phyloP scores from a whole-genome alignment of 2,888 invertebrate species.

The Hypselothyrea guttata region DNA sequence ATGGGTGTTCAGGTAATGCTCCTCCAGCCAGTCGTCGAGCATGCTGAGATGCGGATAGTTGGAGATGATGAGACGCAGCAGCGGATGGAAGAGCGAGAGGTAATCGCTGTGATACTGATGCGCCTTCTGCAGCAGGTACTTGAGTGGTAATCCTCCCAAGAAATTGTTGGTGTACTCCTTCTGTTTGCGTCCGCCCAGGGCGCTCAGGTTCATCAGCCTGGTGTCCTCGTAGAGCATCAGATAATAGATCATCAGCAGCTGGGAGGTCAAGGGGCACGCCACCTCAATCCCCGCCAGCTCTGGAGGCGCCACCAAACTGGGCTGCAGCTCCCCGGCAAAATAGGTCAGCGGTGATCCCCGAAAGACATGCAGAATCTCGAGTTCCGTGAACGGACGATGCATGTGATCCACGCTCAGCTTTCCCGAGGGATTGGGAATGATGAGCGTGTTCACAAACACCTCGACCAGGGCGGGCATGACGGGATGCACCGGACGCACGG shows the following conservation, averaged over 20 bases:
- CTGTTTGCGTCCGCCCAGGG: conserved; percentile 88
- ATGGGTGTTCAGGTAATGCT: conserved; percentile 54
- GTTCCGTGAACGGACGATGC: conserved; percentile 95
- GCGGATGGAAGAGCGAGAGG: conserved; percentile 94
- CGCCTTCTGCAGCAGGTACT: conserved; percentile 95
- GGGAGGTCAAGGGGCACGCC: conserved; percentile 88
- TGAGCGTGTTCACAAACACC: conserved; percentile 96
- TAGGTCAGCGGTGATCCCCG: conserved; percentile 83
- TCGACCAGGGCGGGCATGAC: conserved; percentile 96
- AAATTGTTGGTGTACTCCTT: conserved; percentile 94
- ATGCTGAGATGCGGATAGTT: conserved; percentile 97
- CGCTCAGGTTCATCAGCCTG: conserved; percentile 88
- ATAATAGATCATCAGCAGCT: conserved; percentile 95
- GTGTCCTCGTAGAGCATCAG: conserved; percentile 95
- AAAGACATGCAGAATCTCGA: conserved; percentile 93
- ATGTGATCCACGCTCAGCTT: conserved; percentile 87
- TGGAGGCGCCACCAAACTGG: conserved; percentile 82
- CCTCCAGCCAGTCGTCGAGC: conserved; percentile 95
- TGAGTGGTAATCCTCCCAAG: conserved; percentile 94
- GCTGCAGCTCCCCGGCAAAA: conserved; percentile 73
- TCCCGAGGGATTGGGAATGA: conserved; percentile 85
- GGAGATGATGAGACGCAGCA: conserved; percentile 92
- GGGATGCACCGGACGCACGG: conserved; percentile 95
- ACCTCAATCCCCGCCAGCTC: conserved; percentile 83
- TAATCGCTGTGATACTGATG: conserved; percentile 96